Evolutionary conservation across 37 sponge, comb jelly and placozoan genomes (phyloP).

Genomic region (Theonella swinhoei): DNA sequence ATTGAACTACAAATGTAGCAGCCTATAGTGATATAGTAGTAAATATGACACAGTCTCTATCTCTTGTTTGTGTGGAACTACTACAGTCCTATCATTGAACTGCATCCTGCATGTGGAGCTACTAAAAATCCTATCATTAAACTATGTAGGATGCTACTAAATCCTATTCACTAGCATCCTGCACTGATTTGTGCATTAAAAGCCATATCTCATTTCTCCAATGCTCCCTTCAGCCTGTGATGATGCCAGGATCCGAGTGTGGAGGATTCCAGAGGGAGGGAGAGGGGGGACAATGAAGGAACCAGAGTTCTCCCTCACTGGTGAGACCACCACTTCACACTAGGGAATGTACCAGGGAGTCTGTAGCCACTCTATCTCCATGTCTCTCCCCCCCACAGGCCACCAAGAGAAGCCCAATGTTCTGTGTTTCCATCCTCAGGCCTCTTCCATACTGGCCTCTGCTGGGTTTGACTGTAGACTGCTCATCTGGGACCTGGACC

Average conservation of each 20-base stretch:
- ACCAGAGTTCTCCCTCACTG: constrained; percentile 56
- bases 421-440: constrained; percentile 81
- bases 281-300: constrained; percentile 50
- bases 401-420: constrained; percentile 87
- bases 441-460: constrained; percentile 67
- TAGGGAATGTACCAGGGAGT: neutral
- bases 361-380: neutral
- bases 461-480: constrained; percentile 75
- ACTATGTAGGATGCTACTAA: too few species aligned
- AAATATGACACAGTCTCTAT: too few species aligned
- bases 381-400: constrained; percentile 24
- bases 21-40: too few species aligned
- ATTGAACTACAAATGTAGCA: too few species aligned
- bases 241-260: constrained; percentile 76
- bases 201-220: too few species aligned
- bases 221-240: constrained; percentile 71
- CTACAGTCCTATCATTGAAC: too few species aligned
- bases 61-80: too few species aligned
- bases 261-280: constrained; percentile 74
- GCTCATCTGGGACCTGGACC: constrained; percentile 78
- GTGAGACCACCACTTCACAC: neutral
- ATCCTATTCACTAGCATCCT: too few species aligned
- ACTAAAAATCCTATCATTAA: too few species aligned
- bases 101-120: too few species aligned
- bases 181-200: too few species aligned